Percentiles rank a stretch among this genome's conserved stretches.
These are phyloP conservation scores for Microcebus murinus DNA, from an alignment of 2,113 vertebrate species.

Conservation along the genomic window DNA sequence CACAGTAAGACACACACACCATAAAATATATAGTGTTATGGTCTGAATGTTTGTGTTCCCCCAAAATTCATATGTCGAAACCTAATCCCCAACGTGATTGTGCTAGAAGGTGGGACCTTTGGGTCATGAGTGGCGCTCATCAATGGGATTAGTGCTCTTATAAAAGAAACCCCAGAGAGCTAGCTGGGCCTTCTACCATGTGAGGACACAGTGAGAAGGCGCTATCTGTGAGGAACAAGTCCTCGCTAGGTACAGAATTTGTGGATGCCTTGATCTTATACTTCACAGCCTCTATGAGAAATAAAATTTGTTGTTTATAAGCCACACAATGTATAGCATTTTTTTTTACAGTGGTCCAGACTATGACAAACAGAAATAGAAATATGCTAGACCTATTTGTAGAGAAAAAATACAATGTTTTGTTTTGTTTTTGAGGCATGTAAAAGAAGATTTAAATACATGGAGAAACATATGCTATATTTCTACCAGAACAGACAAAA, in stretches of 20 bases:
- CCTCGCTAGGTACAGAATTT: background rate
- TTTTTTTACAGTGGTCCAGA: background rate
- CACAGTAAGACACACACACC: background rate
- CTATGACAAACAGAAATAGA: background rate
- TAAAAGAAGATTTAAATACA: background rate
- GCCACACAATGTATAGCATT: background rate
- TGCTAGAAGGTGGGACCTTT: background rate
- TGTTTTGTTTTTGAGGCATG: background rate
- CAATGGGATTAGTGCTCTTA: background rate
- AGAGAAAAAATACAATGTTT: background rate
- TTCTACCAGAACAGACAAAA: background rate
- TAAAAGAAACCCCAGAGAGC: background rate
- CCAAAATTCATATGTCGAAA: background rate
- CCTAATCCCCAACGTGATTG: background rate
- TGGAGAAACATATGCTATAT: background rate
- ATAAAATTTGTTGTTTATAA: background rate
- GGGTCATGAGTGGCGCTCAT: background rate
- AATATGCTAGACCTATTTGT: background rate
- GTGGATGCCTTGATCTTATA: background rate
- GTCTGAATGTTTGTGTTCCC: background rate
- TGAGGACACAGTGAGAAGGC: background rate
- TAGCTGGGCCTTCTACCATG: background rate
- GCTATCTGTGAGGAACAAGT: background rate
- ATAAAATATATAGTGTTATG: background rate
- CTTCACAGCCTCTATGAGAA: background rate